Evolutionary conservation across 2,888 invertebrate genomes (phyloP).

Genomic region (Drosophila fulvimacula): DNA sequence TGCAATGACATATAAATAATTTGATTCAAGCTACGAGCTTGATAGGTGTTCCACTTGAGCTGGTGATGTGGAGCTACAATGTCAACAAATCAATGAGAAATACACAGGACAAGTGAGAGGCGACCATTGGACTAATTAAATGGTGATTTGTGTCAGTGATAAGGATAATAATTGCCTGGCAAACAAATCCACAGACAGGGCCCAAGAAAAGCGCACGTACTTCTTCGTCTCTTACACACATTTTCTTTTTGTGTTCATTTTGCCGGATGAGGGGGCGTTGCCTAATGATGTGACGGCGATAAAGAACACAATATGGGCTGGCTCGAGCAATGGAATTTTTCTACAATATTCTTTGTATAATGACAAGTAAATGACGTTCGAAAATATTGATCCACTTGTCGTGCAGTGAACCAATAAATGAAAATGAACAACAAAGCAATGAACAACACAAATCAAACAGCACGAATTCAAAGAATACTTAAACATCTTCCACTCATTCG

Average conservation of each 20-base stretch:
- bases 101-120: constrained; percentile 54
- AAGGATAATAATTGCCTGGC: constrained; percentile 79
- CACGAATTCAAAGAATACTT: constrained; percentile 23
- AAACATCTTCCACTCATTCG: not conserved
- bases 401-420: constrained; percentile 69
- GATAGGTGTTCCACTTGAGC: constrained; percentile 6
- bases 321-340: constrained; percentile 28
- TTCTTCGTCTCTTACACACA: constrained; percentile 3
- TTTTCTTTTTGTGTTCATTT: constrained; percentile 13
- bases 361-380: constrained; percentile 72
- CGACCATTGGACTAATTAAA: constrained; percentile 79
- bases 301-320: constrained; percentile 64
- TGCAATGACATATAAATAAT: no score
- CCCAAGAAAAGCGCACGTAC: constrained; percentile 31
- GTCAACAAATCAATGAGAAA: constrained; percentile 78
- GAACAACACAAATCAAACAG: constrained; percentile 58
- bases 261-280: constrained; percentile 25
- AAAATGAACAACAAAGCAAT: constrained; percentile 23
- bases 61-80: constrained; percentile 32
- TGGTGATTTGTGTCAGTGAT: constrained; percentile 81
- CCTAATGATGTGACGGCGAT: constrained; percentile 70
- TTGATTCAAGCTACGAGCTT: not conserved
- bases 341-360: constrained; percentile 47
- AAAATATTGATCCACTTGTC: constrained; percentile 71
- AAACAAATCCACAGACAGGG: constrained; percentile 62